Conservation (phyloP, 2,888 invertebrate genomes). For the Cephus pulcher region DNA sequence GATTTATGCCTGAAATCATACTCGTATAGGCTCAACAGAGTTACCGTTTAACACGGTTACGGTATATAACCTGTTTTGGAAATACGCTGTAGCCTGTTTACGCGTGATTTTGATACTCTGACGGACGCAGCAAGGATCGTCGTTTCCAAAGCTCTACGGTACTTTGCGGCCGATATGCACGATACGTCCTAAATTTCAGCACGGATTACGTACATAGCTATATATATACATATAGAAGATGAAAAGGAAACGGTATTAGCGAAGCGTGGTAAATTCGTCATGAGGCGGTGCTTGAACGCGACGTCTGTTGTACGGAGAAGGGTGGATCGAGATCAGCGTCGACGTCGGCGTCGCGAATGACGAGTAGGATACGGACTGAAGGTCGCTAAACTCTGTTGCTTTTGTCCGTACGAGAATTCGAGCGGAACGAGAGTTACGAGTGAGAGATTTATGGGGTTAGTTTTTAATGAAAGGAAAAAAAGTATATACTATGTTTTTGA, state of each 20-base stretch:
- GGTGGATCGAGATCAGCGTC: background rate
- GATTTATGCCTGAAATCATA: background rate
- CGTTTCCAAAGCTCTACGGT: slow-evolving; percentile 47
- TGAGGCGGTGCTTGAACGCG: background rate
- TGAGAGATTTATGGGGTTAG: background rate
- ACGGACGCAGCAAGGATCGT: slow-evolving; percentile 35
- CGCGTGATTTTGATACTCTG: background rate
- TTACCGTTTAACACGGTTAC: background rate
- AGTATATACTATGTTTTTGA: no score
- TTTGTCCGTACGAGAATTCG: background rate
- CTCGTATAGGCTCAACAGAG: background rate
- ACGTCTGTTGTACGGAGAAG: background rate
- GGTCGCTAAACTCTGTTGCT: background rate
- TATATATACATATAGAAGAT: background rate
- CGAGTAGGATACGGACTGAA: background rate
- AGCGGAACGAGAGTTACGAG: background rate
- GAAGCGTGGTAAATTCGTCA: background rate
- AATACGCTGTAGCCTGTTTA: background rate
- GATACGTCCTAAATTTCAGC: background rate
- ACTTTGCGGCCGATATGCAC: slow-evolving; percentile 17
- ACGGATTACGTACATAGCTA: background rate
- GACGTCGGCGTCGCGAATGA: background rate
- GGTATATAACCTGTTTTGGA: background rate
- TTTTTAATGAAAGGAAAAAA: background rate
- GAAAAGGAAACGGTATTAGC: background rate